Conservation (phyloP, 2,888 invertebrate species). For the Strigamia transsilvanica region DNA sequence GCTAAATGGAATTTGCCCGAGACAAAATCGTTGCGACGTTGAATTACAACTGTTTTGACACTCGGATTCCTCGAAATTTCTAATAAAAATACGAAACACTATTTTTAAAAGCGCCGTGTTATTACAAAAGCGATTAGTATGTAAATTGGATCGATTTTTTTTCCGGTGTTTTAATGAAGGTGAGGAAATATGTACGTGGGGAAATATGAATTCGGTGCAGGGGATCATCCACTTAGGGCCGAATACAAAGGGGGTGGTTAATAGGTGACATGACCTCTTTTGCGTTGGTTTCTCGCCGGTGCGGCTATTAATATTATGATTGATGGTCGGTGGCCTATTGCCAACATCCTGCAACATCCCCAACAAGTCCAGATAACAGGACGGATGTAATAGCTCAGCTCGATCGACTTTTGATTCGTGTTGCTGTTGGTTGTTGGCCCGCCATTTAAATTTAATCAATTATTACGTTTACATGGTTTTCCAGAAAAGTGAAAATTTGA, state of each 20-base stretch:
- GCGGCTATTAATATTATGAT: constrained; percentile 37
- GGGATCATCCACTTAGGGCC: constrained; percentile 16
- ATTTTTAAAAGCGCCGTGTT: neutral
- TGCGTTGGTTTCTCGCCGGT: neutral
- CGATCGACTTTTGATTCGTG: neutral
- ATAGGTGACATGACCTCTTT: constrained; percentile 38
- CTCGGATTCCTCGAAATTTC: neutral
- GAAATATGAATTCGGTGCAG: neutral
- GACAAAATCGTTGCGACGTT: neutral
- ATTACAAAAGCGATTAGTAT: neutral
- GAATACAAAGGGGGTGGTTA: constrained; percentile 3
- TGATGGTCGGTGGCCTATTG: constrained; percentile 39
- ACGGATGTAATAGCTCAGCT: constrained; percentile 36
- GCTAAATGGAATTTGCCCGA: neutral
- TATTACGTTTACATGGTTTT: too few species aligned
- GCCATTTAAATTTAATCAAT: too few species aligned
- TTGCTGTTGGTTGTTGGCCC: too few species aligned
- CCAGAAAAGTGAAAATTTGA: too few species aligned
- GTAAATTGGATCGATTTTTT: neutral
- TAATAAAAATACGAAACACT: neutral
- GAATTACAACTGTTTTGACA: neutral
- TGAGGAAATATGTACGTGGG: neutral
- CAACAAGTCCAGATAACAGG: constrained; percentile 39
- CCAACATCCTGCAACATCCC: constrained; percentile 46
- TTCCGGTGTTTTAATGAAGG: neutral